Percentiles rank a stretch among this genome's conserved stretches.
These are phyloP conservation scores for Vanessa cardui DNA, from an alignment of 2,888 invertebrate genomes.

Conservation along the genomic window DNA sequence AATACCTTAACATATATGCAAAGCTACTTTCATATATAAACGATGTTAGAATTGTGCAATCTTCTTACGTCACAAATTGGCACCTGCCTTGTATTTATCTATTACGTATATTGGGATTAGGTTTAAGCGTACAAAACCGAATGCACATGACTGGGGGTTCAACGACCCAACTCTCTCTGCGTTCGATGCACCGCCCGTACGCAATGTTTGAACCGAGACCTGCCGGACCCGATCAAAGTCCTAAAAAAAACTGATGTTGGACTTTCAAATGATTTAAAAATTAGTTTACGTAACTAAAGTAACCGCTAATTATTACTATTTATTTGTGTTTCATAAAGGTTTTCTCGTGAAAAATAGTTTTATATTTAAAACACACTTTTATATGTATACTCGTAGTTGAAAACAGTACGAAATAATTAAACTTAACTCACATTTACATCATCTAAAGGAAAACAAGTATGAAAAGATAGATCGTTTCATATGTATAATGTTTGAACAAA, in stretches of 20 bases:
- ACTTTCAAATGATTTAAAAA: constrained; percentile 22
- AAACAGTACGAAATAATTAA: neutral
- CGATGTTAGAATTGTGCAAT: constrained; percentile 20
- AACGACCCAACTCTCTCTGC: constrained; percentile 78
- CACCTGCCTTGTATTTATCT: constrained; percentile 42
- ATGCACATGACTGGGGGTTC: constrained; percentile 76
- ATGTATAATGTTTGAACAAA: too few relatives aligned
- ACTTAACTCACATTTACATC: too few relatives aligned
- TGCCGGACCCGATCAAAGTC: constrained; percentile 45
- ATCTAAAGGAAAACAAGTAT: too few relatives aligned
- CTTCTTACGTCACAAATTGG: constrained; percentile 36
- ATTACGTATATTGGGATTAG: constrained; percentile 48
- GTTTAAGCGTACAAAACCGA: constrained; percentile 61
- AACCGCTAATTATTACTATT: too few relatives aligned
- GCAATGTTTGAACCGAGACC: constrained; percentile 48
- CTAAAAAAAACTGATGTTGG: constrained; percentile 46
- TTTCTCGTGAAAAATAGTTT: too few relatives aligned
- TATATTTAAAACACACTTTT: too few relatives aligned
- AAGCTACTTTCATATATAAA: constrained; percentile 5
- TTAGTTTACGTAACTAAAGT: neutral
- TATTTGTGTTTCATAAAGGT: too few relatives aligned
- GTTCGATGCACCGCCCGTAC: constrained; percentile 77
- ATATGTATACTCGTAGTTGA: too few relatives aligned
- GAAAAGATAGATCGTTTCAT: too few relatives aligned
- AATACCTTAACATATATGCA: neutral